Conservation (phyloP, 2,113 vertebrate genomes). For the Oophaga pumilio region DNA sequence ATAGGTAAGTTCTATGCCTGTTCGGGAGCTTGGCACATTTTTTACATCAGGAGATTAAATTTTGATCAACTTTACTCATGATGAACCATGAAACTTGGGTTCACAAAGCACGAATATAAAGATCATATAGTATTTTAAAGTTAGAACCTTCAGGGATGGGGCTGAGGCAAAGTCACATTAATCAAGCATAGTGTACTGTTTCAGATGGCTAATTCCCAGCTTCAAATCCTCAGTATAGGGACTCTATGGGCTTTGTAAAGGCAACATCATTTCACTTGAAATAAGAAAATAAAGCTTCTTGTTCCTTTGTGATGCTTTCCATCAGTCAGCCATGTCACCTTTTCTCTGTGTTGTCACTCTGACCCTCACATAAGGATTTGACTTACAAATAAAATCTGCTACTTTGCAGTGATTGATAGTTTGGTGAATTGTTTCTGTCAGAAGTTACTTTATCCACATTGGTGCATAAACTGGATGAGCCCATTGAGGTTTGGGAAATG, state of each 20-base stretch:
- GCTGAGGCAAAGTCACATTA: conserved; percentile 31
- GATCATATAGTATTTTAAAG: conserved; percentile 44
- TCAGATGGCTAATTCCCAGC: conserved; percentile 33
- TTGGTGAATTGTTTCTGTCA: conserved; percentile 44
- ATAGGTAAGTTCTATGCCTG: conserved; percentile 13
- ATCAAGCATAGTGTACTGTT: conserved; percentile 29
- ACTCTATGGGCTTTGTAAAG: conserved; percentile 8
- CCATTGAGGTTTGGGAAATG: conserved; percentile 50
- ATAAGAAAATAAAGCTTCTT: conserved; percentile 1
- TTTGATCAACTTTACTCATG: conserved; percentile 44
- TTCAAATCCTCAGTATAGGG: conserved; percentile 20
- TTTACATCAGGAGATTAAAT: conserved; percentile 35
- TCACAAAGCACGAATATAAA: conserved; percentile 38
- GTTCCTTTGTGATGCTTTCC: conserved; percentile 18
- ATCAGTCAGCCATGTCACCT: conserved; percentile 19
- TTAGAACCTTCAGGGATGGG: conserved; percentile 35
- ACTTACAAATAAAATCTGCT: conserved; percentile 49
- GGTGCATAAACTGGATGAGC: conserved; percentile 4
- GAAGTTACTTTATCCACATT: conserved; percentile 22
- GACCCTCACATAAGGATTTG: conserved; percentile 41
- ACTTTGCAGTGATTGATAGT: conserved; percentile 47
- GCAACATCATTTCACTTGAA: neutral
- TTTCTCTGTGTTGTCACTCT: conserved; percentile 26
- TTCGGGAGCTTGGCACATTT: conserved; percentile 3
- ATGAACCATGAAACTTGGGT: conserved; percentile 44